Base-by-base conservation (phyloP, 2,797 vertebrate species). In the Sebastolobus altivelis region DNA sequence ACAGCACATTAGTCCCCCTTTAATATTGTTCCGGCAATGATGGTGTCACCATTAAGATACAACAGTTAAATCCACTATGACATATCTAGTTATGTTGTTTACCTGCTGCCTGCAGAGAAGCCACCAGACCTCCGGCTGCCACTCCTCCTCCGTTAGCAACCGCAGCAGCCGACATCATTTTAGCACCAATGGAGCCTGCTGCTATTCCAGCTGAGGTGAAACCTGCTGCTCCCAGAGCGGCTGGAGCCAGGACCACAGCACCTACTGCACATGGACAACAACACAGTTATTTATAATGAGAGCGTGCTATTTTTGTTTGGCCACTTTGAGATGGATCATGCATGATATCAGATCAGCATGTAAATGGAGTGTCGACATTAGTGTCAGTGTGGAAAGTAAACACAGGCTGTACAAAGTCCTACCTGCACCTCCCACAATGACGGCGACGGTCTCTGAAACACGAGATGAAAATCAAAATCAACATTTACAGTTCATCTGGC, bases 171-270 rank as follows among this genome's bases (percentile, higher is more conserved):
- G 80, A 74, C 86, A 87, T 87, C 82, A 85, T 63, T 8, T 56
- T 1, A 0, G 86, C 76, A 0, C 84, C 88, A 0, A 6, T 0
- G 4, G 90, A 88, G 1, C 83, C 65, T 1, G 54, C 88, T 1
- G 81, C 71, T 8, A 90, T 81, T 6, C 90, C 88, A 8, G 3
- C 76, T 2, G 83, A 54, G 6, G 70, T 83, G 72, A 91, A 90
- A 2, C 90, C 88, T 5, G 55, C 0, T 2, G 11, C 66, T 1
- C 59, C 77, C 20, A 90, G 25, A 18, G 3, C 75, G 4, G 69
- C 1, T 12, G 90, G 88, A 9, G 62, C 80, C 7, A 33, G 1
- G 9, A 3, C 22, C 9, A 87, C 56, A 1, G 70, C 7, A 8
- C 9, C 67, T 13, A 25, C 86, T 86, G 31, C 35, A 49, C 43